phyloP scores from a whole-genome alignment of 2,888 invertebrate genomes.

The Mythimna pallens region DNA sequence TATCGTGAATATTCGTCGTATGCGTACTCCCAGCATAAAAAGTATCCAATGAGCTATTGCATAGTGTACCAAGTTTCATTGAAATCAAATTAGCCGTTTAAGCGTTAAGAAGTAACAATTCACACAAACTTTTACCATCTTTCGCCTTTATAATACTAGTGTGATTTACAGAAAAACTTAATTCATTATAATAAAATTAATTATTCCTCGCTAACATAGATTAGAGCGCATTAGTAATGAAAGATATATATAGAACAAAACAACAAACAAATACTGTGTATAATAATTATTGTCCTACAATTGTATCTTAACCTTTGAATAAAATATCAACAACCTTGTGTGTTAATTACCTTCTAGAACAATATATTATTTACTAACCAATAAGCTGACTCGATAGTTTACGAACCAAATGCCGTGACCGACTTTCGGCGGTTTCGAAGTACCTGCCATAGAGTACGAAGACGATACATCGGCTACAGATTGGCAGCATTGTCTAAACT shows the following conservation, averaged over 20 bases:
- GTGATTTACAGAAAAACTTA: too few relatives aligned
- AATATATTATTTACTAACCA: conserved; percentile 51
- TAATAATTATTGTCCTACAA: conserved; percentile 20
- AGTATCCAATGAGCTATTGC: too few relatives aligned
- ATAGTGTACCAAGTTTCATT: too few relatives aligned
- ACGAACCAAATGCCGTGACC: conserved; percentile 50
- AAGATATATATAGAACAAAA: background rate
- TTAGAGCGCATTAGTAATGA: background rate
- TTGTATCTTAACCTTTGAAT: conserved; percentile 22
- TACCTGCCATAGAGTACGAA: background rate
- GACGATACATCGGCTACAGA: background rate
- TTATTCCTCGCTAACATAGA: background rate
- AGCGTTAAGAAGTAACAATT: too few relatives aligned
- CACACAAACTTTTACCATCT: too few relatives aligned
- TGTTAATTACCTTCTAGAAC: conserved; percentile 34
- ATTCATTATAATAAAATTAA: background rate
- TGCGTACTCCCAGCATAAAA: too few relatives aligned
- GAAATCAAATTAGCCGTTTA: too few relatives aligned
- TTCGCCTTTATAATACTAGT: too few relatives aligned
- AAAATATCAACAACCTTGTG: conserved; percentile 30
- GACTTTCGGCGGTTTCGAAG: conserved; percentile 13
- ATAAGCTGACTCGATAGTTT: conserved; percentile 44
- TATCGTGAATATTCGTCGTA: too few relatives aligned
- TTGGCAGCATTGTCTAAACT: background rate
- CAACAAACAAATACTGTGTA: conserved; percentile 9